Percentiles rank a stretch among this genome's conserved stretches.
phyloP scores from a whole-genome alignment of 2,888 invertebrate genomes.

The Steinernema carpocapsae region DNA sequence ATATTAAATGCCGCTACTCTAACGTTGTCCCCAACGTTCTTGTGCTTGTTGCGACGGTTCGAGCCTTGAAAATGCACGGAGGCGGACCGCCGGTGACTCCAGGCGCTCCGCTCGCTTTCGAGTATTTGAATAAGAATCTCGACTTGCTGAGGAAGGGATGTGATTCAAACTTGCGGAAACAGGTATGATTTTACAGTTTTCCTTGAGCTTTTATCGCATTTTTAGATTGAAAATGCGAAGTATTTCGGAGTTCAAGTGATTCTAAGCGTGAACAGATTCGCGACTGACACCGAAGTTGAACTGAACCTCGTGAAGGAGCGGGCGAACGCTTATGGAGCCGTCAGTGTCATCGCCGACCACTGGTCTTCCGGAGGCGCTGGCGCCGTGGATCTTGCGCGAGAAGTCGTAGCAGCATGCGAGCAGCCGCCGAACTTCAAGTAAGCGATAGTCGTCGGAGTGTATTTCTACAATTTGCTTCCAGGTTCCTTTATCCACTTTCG shows the following conservation, averaged over 20 bases:
- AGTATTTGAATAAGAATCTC: slow-evolving; percentile 82
- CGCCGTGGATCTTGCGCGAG: slow-evolving; percentile 83
- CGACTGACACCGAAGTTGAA: slow-evolving; percentile 84
- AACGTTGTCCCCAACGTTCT: slow-evolving; percentile 82
- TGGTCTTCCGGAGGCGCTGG: slow-evolving; percentile 88
- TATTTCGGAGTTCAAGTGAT: slow-evolving; percentile 91
- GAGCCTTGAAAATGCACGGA: slow-evolving; percentile 98
- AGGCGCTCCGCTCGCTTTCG: slow-evolving; percentile 71
- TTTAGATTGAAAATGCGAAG: slow-evolving; percentile 84
- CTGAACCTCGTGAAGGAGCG: slow-evolving; percentile 79
- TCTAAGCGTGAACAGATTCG: slow-evolving; percentile 87
- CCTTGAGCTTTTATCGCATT: too few relatives aligned
- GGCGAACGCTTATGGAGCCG: slow-evolving; percentile 82
- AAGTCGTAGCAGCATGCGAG: slow-evolving; percentile 79
- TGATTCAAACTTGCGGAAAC: slow-evolving; percentile 83
- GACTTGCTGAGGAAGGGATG: slow-evolving; percentile 84
- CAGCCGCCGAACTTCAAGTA: slow-evolving; percentile 73
- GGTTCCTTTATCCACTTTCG: slow-evolving; percentile 69
- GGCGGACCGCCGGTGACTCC: slow-evolving; percentile 87
- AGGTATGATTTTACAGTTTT: slow-evolving; percentile 44
- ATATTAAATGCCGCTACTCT: slow-evolving; percentile 66
- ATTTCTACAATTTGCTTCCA: neutral
- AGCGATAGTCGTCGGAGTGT: too few relatives aligned
- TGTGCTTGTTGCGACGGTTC: slow-evolving; percentile 88
- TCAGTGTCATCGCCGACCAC: slow-evolving; percentile 85